Conservation (phyloP, 2,113 vertebrate genomes). For the Phyllopteryx taeniolatus region DNA sequence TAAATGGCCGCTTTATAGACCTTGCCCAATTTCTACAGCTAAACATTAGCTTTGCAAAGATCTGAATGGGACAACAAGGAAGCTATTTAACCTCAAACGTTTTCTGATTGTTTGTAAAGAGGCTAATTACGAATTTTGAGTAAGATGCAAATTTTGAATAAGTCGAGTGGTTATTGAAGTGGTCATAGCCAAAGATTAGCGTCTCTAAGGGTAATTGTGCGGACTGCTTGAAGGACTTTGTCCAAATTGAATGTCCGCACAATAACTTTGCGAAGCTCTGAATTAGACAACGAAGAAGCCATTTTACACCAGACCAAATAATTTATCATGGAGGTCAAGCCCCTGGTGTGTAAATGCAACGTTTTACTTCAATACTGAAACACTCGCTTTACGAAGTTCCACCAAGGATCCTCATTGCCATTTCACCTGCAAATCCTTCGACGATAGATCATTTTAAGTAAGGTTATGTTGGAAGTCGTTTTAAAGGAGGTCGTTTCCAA, state of each 20-base stretch:
- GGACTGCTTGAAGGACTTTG: background rate
- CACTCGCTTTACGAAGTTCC: too few relatives aligned
- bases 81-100: background rate
- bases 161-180: background rate
- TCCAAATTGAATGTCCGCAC: background rate
- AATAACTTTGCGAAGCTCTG: background rate
- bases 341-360: background rate
- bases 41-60: slow-evolving; percentile 1
- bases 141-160: too few relatives aligned
- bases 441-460: too few relatives aligned
- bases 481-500: too few relatives aligned
- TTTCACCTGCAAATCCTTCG: too few relatives aligned
- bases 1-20: too few relatives aligned
- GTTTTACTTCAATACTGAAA: background rate
- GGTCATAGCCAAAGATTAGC: background rate
- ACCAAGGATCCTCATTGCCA: too few relatives aligned
- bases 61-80: slow-evolving; percentile 16
- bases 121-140: background rate
- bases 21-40: too few relatives aligned
- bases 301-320: background rate
- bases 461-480: too few relatives aligned
- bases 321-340: background rate
- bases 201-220: background rate
- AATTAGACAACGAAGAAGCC: background rate
- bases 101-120: background rate